A percentile compares a stretch with the other conserved stretches of the same genome.
Evolutionary conservation across 1,140 invertebrate species (phyloP).

Genomic region (Macrotrachela quadricornifera): DNA sequence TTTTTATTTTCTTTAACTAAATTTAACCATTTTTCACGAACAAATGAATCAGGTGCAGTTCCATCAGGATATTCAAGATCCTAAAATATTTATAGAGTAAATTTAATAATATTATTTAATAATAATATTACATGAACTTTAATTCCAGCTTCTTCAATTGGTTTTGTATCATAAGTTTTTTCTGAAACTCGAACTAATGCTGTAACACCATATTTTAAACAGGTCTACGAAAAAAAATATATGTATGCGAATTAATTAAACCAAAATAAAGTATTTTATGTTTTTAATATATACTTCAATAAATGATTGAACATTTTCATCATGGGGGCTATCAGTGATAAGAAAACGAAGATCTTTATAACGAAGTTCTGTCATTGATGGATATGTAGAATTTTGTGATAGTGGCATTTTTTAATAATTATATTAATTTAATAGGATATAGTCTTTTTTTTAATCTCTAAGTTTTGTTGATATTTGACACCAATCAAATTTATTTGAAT

Average conservation of each 20-base stretch:
- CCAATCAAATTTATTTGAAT: too few relatives aligned
- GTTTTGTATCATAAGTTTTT: constrained; percentile 71
- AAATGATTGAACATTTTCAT: constrained; percentile 68
- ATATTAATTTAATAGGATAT: too few relatives aligned
- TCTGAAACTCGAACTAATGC: constrained; percentile 86
- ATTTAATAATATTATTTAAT: background rate
- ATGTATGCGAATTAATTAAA: too few relatives aligned
- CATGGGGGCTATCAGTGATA: constrained; percentile 82
- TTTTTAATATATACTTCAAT: constrained; percentile 75
- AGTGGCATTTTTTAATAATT: too few relatives aligned
- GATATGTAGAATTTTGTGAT: constrained; percentile 16
- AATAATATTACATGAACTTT: constrained; percentile 37
- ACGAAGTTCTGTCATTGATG: constrained; percentile 73
- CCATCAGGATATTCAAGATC: constrained; percentile 37
- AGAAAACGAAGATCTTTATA: constrained; percentile 86
- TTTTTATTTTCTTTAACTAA: constrained; percentile 51
- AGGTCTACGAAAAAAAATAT: constrained; percentile 52
- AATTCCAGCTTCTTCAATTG: constrained; percentile 61
- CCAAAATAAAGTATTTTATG: constrained; percentile 36
- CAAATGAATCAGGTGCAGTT: constrained; percentile 33
- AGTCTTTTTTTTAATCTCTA: too few relatives aligned
- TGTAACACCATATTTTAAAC: constrained; percentile 71
- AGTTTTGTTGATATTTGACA: too few relatives aligned
- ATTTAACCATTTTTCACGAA: constrained; percentile 80
- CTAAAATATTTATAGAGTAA: too few relatives aligned